A percentile compares a stretch with the other conserved stretches of the same genome.
These are phyloP conservation scores for Cyrtorhinus lividipennis DNA, from an alignment of 1,140 invertebrate genomes.

Conservation along the genomic window DNA sequence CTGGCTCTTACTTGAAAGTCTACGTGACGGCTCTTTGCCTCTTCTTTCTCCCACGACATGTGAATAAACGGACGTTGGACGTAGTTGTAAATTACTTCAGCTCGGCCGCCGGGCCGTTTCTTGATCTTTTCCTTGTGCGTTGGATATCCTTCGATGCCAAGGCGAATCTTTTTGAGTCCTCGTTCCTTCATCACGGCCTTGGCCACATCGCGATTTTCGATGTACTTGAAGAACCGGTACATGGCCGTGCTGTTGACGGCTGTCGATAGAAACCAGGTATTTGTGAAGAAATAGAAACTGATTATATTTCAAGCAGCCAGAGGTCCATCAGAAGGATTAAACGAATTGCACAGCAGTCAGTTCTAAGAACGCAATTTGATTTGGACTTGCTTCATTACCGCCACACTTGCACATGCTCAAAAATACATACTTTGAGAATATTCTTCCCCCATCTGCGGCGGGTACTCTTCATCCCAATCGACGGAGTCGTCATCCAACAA, in stretches of 20 bases:
- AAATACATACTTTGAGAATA: slow-evolving; percentile 85
- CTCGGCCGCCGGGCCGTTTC: slow-evolving; percentile 73
- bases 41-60: slow-evolving; percentile 99
- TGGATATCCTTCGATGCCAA: slow-evolving; percentile 98
- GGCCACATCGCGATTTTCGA: slow-evolving; percentile 97
- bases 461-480: slow-evolving; percentile 98
- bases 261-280: slow-evolving; percentile 29
- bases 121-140: slow-evolving; percentile 97
- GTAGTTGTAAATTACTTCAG: slow-evolving; percentile 96
- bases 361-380: too few relatives aligned
- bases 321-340: too few relatives aligned
- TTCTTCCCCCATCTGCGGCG: slow-evolving; percentile 97
- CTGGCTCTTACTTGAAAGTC: slow-evolving; percentile 76
- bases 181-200: slow-evolving; percentile 98
- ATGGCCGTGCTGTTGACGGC: slow-evolving; percentile 79
- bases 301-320: too few relatives aligned
- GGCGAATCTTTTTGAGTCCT: slow-evolving; percentile 95
- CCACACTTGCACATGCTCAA: too few relatives aligned
- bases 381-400: too few relatives aligned
- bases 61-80: slow-evolving; percentile 98
- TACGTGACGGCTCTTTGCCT: slow-evolving; percentile 96
- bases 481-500: slow-evolving; percentile 89
- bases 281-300: slow-evolving; percentile 25
- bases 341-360: too few relatives aligned
- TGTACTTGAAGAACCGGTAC: slow-evolving; percentile 98